Evolutionary conservation across 30 jellyfish, hydroid and myxozoan species (phyloP), one percentile per base, ranked within the genome.

Genomic region (Sanderia malayensis): DNA sequence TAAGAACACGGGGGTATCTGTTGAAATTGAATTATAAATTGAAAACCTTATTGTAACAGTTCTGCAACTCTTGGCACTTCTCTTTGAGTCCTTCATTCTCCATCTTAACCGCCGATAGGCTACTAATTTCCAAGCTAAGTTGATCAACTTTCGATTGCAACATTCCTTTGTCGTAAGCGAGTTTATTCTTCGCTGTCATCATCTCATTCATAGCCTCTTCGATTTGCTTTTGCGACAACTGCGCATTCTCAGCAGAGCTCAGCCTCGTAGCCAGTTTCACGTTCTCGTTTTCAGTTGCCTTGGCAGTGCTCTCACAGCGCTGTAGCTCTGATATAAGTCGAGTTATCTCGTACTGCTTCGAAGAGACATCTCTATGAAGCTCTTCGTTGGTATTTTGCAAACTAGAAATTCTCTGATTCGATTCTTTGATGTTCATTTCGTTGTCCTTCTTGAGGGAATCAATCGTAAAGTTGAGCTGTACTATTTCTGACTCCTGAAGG

Each of bases 111-210:
- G 15, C 67, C 13, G 58, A 27, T 17, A 17, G 58, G 10, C 30
- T 69, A 18, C 70, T 78, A 11, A 47, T 2, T 1, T 78, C 82
- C 8, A 53, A 8, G 24, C 58, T 61, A 6, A 78, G 37, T 37
- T 80, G 84, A 44, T 76, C 84, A 18, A 84, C 80, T 67, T 70
- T 84, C 41, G 90, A 75, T 33, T 74, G 89, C 64, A 84, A 33
- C 64, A 84, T 31, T 19, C 95, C 95, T 31, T 84, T 84, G 41
- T 84, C 95, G 27, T 84, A 84, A 9, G 95, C 95, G 26, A 84
- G 78, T 28, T 64, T 58, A 27, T 70, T 79, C 70, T 84, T 84
- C 21, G 86, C 82, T 24, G 23, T 23, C 70, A 76, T 21, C 32
- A 84, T 84, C 37, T 84, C 95, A 8, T 46, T 45, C 67, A 84